Conservation (phyloP, 2,113 vertebrate species). For the Pycnonotus jocosus region DNA sequence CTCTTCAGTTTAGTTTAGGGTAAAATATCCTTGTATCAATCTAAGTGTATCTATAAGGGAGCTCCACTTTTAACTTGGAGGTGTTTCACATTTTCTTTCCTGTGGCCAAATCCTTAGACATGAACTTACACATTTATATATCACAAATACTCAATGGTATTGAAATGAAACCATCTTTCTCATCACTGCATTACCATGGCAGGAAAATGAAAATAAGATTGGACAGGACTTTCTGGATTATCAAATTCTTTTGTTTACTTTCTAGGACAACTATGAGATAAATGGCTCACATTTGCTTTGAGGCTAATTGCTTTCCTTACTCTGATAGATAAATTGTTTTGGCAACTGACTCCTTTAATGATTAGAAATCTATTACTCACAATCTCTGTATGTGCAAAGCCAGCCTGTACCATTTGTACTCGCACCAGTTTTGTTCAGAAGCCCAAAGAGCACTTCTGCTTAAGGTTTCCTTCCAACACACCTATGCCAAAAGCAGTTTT, state of each 20-base stretch:
- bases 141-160: not conserved
- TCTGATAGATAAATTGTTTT: not conserved
- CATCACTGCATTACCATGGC: not conserved
- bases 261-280: not conserved
- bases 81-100: not conserved
- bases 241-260: not conserved
- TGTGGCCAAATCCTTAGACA: not conserved
- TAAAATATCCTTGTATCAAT: not conserved
- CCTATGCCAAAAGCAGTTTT: not conserved
- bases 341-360: not conserved
- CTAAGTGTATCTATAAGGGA: not conserved
- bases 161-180: not conserved
- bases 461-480: not conserved
- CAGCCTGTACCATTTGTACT: not conserved
- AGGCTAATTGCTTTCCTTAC: not conserved
- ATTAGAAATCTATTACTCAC: not conserved
- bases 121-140: not conserved
- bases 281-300: not conserved
- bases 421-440: not conserved
- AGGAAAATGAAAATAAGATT: not conserved
- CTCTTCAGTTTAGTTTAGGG: not conserved
- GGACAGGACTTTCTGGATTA: not conserved
- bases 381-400: not conserved
- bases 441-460: not conserved
- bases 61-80: not conserved